Base-by-base conservation (phyloP, 2,797 vertebrate species). In the Serranus cabrilla region DNA sequence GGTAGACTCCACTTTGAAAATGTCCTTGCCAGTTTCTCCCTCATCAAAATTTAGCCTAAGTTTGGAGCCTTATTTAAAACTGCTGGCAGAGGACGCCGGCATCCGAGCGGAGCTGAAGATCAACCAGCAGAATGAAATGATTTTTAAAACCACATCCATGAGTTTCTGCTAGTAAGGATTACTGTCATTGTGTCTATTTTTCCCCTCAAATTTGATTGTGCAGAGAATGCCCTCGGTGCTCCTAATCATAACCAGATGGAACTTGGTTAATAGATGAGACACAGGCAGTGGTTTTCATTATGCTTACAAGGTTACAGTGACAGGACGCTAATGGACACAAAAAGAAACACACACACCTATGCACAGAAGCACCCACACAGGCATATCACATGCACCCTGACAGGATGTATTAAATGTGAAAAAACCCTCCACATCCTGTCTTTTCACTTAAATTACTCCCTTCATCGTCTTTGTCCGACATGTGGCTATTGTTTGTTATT, bases 281-380 rank as follows among this genome's bases (percentile, higher is more conserved):
- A 27, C 43, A 83, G 68, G 20, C 72, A 31, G 59, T 65, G 57
- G 46, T 65, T 83, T 93, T 82, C 64, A 79, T 88, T 84, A 82
- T 78, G 76, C 66, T 83, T 78, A 76, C 77, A 82, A 83, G 81
- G 76, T 81, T 78, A 78, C 47, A 80, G 66, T 45, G 74, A 75
- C 81, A 78, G 52, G 56, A 68, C 74, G 74, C 20, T 23, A 57
- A 69, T 23, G 4, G 31, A 59, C 62, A 67, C n/a, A 78, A 61
- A 31, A 25, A 46, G 3, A 80, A 55, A 79, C 52, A 62, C 39
- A 54, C 8, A 34, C 54, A 50, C 45, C 10, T 47, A 13, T 60
- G 21, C 37, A 27, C 10, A 55, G 37, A 17, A 18, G 18, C 18
- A 34, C 17, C 62, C 46, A 31, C 37, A 17, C 7, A 57, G 59